Evolutionary conservation across 2,113 vertebrate species (phyloP).

Genomic region (Diadophis punctatus): DNA sequence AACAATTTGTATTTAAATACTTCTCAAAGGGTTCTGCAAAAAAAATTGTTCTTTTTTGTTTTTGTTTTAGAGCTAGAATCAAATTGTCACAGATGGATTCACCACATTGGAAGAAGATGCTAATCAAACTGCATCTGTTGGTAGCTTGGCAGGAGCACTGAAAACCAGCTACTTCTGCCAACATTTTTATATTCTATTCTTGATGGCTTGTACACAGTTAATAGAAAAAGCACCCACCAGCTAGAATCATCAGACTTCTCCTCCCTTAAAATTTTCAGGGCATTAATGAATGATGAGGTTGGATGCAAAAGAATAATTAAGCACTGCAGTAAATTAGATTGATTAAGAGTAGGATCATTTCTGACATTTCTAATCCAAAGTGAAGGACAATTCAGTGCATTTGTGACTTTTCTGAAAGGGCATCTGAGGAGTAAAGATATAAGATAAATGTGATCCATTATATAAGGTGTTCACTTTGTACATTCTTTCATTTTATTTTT

Average conservation of each 20-base stretch:
- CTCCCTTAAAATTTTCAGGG: conserved; percentile 38
- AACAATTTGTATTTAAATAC: neutral
- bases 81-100: neutral
- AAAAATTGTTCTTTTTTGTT: neutral
- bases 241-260: neutral
- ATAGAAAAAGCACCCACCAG: neutral
- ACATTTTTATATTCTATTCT: neutral
- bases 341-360: conserved; percentile 51
- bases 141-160: neutral
- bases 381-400: conserved; percentile 43
- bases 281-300: conserved; percentile 38
- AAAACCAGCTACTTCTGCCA: conserved; percentile 6
- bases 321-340: conserved; percentile 45
- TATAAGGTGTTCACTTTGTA: neutral
- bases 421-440: conserved; percentile 38
- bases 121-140: neutral
- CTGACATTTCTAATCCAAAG: conserved; percentile 56
- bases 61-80: neutral
- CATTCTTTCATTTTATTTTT: conserved; percentile 12
- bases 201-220: neutral
- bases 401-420: conserved; percentile 48
- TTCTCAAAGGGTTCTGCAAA: neutral
- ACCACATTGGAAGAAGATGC: neutral
- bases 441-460: conserved; percentile 43
- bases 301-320: conserved; percentile 53